Base-by-base conservation (phyloP, 2,113 vertebrate species). In the Lycaon pictus region DNA sequence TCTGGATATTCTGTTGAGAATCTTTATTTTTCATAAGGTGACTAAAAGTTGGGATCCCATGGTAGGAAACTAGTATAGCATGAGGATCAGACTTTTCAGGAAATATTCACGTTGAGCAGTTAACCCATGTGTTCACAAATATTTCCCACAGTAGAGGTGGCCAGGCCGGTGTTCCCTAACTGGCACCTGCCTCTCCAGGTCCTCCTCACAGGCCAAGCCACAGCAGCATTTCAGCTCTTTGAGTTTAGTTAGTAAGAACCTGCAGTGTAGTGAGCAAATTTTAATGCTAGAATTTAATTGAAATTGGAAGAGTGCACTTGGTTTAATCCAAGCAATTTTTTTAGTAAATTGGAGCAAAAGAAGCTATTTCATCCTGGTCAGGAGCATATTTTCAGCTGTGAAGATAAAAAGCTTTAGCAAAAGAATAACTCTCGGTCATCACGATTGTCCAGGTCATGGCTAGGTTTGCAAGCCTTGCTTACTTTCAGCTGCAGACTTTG, bases 261-360 rank as follows among this genome's bases (percentile, higher is more conserved):
- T 43, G 84, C 72, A 92, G 32, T 19, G 3, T 35, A 77, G 60
- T 55, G n/a, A 74, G 11, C 37, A 81, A 87, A 95, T 90, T 89
- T 63, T 92, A 84, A 77, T 37, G 3, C 43, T 86, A 27, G 25
- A 60, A 71, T 84, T 87, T 71, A 86, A 88, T 89, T 92, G 17
- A 83, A 65, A 89, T 92, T 82, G 37, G 51, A 93, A 96, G 90
- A 85, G 84, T 76, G 76, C 29, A 60, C 15, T 88, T 62, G 67
- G 27, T 76, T 91, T 83, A 91, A 87, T 92, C 88, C 83, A 15
- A 86, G 22, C 4, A 71, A 22, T 72, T 93, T 43, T 43, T 93
- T 81, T 32, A 71, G 20, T 48, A 96, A 90, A 93, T 15, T 74
- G 17, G 51, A 69, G 43, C 32, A 94, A 97, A 96, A 48, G 10